Conservation (phyloP, 2,797 vertebrate species). For the Chaetophractus vellerosus region DNA sequence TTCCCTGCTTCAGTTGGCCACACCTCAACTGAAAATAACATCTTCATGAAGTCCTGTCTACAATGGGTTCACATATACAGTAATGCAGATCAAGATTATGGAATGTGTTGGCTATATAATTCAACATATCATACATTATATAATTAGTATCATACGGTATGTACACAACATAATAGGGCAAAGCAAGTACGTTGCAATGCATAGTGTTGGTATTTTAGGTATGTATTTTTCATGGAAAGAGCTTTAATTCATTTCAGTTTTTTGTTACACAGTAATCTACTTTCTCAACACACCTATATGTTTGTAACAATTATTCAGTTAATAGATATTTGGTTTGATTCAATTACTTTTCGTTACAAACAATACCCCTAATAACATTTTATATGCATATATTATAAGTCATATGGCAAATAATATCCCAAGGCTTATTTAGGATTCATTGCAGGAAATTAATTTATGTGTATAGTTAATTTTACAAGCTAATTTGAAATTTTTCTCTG, state of each 20-base stretch:
- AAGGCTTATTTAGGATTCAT: background rate
- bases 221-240: background rate
- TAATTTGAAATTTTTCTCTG: background rate
- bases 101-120: no score
- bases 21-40: no score
- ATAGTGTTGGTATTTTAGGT: background rate
- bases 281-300: background rate
- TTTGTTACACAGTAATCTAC: background rate
- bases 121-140: no score
- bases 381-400: background rate
- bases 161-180: background rate
- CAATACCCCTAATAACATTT: background rate
- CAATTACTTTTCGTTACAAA: background rate
- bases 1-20: no score
- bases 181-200: background rate
- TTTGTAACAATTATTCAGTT: background rate
- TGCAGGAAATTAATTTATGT: background rate
- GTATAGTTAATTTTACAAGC: background rate
- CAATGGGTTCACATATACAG: no score
- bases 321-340: background rate
- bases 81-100: no score
- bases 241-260: background rate
- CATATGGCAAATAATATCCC: background rate
- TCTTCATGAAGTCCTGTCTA: no score
- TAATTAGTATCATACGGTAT: background rate